Evolutionary conservation across 2,888 invertebrate genomes (phyloP).

Genomic region (Theristus sp.): DNA sequence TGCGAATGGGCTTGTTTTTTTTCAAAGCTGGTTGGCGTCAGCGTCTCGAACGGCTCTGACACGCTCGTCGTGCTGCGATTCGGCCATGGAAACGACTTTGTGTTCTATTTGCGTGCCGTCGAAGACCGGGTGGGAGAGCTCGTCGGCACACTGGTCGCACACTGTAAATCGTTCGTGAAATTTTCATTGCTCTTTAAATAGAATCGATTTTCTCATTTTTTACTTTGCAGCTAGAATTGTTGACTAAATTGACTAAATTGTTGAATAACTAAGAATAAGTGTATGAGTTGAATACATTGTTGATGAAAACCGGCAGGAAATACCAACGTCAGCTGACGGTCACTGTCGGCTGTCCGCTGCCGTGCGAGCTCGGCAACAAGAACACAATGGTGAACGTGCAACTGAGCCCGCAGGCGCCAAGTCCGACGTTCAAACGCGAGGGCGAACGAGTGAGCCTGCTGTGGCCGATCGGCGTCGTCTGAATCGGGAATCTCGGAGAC

Average conservation of each 20-base stretch:
- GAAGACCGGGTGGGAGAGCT: slow-evolving; percentile 34
- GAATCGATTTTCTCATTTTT: too few species aligned
- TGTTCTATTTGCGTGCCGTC: slow-evolving; percentile 28
- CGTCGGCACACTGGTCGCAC: slow-evolving; percentile 29
- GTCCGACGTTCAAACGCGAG: slow-evolving; percentile 18
- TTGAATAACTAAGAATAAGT: too few species aligned
- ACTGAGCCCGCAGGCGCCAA: slow-evolving; percentile 13
- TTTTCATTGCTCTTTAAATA: background rate
- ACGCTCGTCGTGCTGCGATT: slow-evolving; percentile 34
- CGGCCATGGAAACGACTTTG: slow-evolving; percentile 33
- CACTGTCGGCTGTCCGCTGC: slow-evolving; percentile 24
- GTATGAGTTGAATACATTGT: too few species aligned
- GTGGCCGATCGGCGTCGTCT: slow-evolving; percentile 9
- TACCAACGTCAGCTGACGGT: slow-evolving; percentile 23
- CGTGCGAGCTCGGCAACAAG: slow-evolving; percentile 33
- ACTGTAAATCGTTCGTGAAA: slow-evolving; percentile 12
- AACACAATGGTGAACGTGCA: slow-evolving; percentile 24
- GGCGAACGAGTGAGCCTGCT: slow-evolving; percentile 19
- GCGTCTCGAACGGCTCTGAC: slow-evolving; percentile 31
- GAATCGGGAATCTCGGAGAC: too few species aligned
- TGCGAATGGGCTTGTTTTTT: background rate
- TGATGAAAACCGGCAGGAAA: too few species aligned
- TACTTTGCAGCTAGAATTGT: too few species aligned
- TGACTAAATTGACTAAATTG: too few species aligned
- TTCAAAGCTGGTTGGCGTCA: slow-evolving; percentile 28